Evolutionary conservation across 2,113 vertebrate species (phyloP).

Genomic region (Lates calcarifer): DNA sequence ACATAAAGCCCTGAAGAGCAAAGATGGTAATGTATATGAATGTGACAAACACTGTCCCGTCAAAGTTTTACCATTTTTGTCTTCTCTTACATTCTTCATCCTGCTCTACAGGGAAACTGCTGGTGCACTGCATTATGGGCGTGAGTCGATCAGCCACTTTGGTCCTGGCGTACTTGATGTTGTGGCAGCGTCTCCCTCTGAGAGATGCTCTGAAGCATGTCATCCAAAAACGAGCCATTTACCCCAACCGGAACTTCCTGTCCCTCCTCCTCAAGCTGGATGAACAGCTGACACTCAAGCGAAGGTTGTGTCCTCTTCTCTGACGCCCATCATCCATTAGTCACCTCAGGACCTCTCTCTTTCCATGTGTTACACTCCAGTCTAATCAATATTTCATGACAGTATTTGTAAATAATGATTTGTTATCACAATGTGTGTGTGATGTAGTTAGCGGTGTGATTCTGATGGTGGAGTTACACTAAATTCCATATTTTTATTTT

Average conservation of each 20-base stretch:
- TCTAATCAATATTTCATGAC: not conserved
- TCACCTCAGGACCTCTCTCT: not conserved
- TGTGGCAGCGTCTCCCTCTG: conserved; percentile 83
- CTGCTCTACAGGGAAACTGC: conserved; percentile 85
- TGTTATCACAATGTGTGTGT: not conserved
- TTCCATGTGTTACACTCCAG: not conserved
- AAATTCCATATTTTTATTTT: not conserved
- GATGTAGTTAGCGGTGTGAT: not conserved
- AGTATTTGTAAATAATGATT: conserved; percentile 11
- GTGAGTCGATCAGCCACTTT: conserved; percentile 88
- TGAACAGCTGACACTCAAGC: conserved; percentile 77
- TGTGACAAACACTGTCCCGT: not conserved
- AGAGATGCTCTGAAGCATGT: conserved; percentile 81
- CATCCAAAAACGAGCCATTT: conserved; percentile 81
- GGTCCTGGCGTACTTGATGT: conserved; percentile 87
- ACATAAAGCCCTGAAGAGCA: conserved; percentile 82
- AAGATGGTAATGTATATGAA: conserved; percentile 77
- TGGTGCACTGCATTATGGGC: conserved; percentile 90
- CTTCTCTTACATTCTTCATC: conserved; percentile 1
- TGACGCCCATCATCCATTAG: conserved; percentile 55
- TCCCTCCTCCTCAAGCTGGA: conserved; percentile 87
- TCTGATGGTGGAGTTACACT: not conserved
- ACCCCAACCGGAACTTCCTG: conserved; percentile 91
- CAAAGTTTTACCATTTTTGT: not conserved
- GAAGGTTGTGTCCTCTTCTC: conserved; percentile 83